Conservation (phyloP, 2,888 invertebrate genomes). For the Aporophyla nigra region DNA sequence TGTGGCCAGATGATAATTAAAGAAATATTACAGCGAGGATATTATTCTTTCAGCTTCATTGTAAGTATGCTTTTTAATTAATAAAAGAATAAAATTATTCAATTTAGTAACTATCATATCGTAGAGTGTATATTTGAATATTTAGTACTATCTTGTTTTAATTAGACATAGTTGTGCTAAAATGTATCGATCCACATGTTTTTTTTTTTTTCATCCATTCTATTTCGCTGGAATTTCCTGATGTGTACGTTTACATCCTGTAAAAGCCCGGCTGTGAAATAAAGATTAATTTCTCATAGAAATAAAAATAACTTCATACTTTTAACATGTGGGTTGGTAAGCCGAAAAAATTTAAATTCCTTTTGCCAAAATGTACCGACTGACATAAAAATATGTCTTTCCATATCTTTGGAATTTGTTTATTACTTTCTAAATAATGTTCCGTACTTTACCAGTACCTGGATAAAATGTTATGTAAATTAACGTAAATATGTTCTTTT, state of each 20-base stretch:
- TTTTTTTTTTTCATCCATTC: not conserved
- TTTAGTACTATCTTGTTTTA: not conserved
- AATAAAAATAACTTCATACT: too few species aligned
- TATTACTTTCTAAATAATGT: not conserved
- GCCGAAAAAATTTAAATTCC: too few species aligned
- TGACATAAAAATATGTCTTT: not conserved
- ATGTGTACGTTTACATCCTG: not conserved
- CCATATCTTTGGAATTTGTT: not conserved
- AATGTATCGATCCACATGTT: not conserved
- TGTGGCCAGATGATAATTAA: conserved; percentile 30
- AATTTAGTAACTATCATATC: not conserved
- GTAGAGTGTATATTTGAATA: fast-evolving
- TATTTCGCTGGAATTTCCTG: not conserved
- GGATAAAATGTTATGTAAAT: not conserved
- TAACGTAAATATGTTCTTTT: not conserved
- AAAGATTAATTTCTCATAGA: too few species aligned
- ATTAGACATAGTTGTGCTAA: not conserved
- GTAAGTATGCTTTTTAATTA: not conserved
- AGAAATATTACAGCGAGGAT: conserved; percentile 13
- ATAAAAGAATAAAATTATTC: not conserved
- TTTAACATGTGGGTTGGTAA: too few species aligned
- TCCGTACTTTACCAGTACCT: not conserved
- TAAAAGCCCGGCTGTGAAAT: not conserved
- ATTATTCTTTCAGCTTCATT: conserved; percentile 8
- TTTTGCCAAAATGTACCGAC: not conserved